A percentile compares a stretch with the other conserved stretches of the same genome.
Conservation (phyloP, 2,113 vertebrate species). For the Opisthocomus hoazin region DNA sequence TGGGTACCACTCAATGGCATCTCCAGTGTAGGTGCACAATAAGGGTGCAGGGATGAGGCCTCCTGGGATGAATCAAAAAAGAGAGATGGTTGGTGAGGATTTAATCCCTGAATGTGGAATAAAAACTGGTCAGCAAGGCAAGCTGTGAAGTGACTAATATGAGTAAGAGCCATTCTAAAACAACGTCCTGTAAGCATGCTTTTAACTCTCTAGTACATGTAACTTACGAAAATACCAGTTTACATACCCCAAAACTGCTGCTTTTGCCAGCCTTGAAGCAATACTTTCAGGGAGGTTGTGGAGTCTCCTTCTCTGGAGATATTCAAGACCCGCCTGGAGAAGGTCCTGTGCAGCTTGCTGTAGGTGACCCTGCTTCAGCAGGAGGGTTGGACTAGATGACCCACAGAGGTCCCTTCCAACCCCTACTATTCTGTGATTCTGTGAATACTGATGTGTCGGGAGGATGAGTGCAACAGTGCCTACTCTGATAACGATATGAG, state of each 20-base stretch:
- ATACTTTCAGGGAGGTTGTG: no score
- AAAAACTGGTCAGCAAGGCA: background rate
- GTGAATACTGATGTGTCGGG: background rate
- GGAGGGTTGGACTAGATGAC: no score
- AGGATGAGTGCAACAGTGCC: background rate
- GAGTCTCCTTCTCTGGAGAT: no score
- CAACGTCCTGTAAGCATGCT: background rate
- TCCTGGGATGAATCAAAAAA: background rate
- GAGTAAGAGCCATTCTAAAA: background rate
- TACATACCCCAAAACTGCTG: rapidly evolving
- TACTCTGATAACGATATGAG: background rate
- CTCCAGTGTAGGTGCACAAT: background rate
- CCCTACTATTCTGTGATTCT: no score
- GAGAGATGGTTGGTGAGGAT: background rate
- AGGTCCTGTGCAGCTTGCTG: no score
- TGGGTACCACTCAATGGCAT: background rate
- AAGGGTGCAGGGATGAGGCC: rapidly evolving
- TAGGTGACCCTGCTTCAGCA: no score
- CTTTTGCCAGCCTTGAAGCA: background rate
- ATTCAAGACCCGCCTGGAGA: no score
- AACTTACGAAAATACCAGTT: background rate
- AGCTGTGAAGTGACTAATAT: background rate
- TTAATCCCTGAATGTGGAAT: background rate
- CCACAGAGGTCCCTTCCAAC: no score
- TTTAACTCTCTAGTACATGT: background rate